phyloP scores from a whole-genome alignment of 2,797 vertebrate genomes.

The Lithobates pipiens region DNA sequence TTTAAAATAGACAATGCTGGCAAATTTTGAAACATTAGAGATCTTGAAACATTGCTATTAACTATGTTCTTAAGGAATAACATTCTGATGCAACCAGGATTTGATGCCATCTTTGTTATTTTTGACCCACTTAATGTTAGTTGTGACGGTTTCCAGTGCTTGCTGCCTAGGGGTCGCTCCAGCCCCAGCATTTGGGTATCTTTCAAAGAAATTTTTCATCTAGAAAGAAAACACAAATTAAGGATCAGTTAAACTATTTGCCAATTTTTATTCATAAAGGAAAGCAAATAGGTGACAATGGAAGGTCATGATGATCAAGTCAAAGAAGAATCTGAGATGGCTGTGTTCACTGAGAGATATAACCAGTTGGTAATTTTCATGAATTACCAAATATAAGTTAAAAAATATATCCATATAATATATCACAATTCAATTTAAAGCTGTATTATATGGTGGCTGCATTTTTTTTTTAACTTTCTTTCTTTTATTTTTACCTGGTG shows the following conservation, averaged over 20 bases:
- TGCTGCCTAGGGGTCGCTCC: slow-evolving; percentile 85
- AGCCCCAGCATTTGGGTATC: slow-evolving; percentile 87
- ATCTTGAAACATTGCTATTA: neutral
- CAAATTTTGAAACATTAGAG: neutral
- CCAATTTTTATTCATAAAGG: too few species aligned
- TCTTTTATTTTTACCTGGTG: too few species aligned
- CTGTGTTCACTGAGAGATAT: too few species aligned
- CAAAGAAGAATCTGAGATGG: too few species aligned
- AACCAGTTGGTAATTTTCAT: too few species aligned
- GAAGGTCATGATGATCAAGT: too few species aligned
- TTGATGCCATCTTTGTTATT: slow-evolving; percentile 80
- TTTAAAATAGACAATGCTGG: neutral
- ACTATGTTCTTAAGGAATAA: neutral
- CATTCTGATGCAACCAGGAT: slow-evolving; percentile 75
- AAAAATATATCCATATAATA: too few species aligned
- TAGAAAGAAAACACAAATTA: slow-evolving; percentile 68
- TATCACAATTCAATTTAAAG: too few species aligned
- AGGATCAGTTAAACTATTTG: neutral
- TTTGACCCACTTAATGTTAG: slow-evolving; percentile 89
- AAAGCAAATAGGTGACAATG: too few species aligned
- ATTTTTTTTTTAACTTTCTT: too few species aligned
- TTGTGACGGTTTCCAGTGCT: slow-evolving; percentile 87
- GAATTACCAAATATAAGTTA: too few species aligned
- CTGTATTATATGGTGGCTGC: too few species aligned
- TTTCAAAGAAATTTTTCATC: slow-evolving; percentile 91